Evolutionary conservation across 2,113 vertebrate species (phyloP).

Genomic region (Octodon degus): DNA sequence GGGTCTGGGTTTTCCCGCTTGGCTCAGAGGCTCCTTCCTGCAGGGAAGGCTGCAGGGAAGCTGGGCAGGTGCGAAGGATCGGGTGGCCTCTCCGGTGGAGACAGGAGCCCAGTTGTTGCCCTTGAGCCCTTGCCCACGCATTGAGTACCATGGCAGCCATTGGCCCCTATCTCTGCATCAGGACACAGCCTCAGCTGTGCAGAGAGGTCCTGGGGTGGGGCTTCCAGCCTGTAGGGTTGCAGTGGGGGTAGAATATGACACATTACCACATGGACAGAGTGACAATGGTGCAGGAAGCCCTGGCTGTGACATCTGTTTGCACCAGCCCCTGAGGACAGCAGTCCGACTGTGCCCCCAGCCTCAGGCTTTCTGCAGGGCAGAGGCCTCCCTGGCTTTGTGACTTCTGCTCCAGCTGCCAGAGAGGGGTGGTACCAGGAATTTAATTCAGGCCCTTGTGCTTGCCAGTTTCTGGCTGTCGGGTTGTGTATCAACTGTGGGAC

Average conservation of each 20-base stretch:
- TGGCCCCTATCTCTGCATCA: fast-evolving
- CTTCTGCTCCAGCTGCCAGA: neutral
- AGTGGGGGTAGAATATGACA: fast-evolving
- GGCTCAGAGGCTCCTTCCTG: neutral
- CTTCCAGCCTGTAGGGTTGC: neutral
- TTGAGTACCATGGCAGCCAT: fast-evolving
- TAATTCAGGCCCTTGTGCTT: too few species aligned
- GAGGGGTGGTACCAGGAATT: too few species aligned
- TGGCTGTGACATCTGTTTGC: neutral
- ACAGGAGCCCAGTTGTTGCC: too few species aligned
- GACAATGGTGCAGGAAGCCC: fast-evolving
- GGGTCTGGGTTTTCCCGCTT: neutral
- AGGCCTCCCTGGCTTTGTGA: fast-evolving
- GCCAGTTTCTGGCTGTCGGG: neutral
- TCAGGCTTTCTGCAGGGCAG: neutral
- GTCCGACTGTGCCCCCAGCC: fast-evolving
- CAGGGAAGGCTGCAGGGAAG: fast-evolving
- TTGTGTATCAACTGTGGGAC: neutral
- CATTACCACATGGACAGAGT: fast-evolving
- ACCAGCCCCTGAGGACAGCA: neutral
- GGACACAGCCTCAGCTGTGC: neutral
- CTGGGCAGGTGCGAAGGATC: too few species aligned
- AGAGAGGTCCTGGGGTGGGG: neutral
- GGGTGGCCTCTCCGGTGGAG: too few species aligned
- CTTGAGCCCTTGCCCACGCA: fast-evolving